These are phyloP conservation scores for Whitmania pigra DNA, from an alignment of 1,140 invertebrate species.

Conservation along the genomic window DNA sequence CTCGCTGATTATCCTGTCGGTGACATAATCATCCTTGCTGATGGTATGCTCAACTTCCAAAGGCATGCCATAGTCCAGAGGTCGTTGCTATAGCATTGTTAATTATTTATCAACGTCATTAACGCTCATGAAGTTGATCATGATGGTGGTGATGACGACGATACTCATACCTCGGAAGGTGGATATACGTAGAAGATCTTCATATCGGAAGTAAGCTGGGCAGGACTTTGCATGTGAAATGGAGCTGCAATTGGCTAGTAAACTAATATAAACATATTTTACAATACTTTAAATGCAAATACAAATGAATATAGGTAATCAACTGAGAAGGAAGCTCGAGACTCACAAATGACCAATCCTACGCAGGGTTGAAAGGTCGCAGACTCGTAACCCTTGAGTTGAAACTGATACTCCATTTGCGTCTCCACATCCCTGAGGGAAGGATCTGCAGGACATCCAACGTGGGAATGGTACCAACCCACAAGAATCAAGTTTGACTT, in stretches of 20 bases:
- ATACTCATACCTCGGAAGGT: slow-evolving; percentile 56
- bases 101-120: slow-evolving; percentile 19
- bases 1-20: too few species aligned
- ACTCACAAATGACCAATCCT: slow-evolving; percentile 74
- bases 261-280: not conserved
- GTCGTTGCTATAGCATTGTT: slow-evolving; percentile 49
- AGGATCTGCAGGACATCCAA: slow-evolving; percentile 68
- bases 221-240: slow-evolving; percentile 49
- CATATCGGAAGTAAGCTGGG: slow-evolving; percentile 43
- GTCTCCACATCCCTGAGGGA: slow-evolving; percentile 76
- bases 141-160: too few species aligned
- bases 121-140: not conserved
- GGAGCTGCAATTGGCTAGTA: slow-evolving; percentile 55
- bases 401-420: slow-evolving; percentile 85
- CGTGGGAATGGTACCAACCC: slow-evolving; percentile 92
- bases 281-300: not conserved
- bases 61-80: slow-evolving; percentile 75
- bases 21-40: too few species aligned
- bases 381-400: slow-evolving; percentile 68
- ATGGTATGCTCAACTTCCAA: slow-evolving; percentile 43
- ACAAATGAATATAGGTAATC: not conserved
- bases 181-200: slow-evolving; percentile 87
- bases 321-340: not conserved
- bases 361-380: slow-evolving; percentile 84
- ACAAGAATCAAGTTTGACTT: slow-evolving; percentile 65